phyloP scores from a whole-genome alignment of 1,140 invertebrate species.

The Drosophila tristis region DNA sequence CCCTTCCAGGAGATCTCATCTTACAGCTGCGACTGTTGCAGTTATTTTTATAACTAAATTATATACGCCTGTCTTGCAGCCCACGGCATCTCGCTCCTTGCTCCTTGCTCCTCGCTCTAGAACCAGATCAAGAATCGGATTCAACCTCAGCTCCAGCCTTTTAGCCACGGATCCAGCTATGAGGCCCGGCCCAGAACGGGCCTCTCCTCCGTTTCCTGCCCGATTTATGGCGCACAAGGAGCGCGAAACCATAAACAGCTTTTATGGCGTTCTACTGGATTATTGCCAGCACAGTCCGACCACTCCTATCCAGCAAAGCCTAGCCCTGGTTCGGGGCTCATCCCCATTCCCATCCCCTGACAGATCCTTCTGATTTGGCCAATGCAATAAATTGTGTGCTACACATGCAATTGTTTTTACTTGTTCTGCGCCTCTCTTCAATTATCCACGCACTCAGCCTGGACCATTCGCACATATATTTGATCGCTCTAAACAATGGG shows the following conservation, averaged over 20 bases:
- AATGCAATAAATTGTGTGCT: constrained; percentile 65
- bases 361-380: constrained; percentile 68
- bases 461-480: constrained; percentile 35
- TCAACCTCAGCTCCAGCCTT: constrained; percentile 8
- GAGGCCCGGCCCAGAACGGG: not conserved
- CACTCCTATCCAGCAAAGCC: constrained; percentile 1
- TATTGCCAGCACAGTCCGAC: constrained; percentile 48
- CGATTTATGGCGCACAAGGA: constrained; percentile 82
- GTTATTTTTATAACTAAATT: constrained; percentile 84
- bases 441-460: constrained; percentile 34
- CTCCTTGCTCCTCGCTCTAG: constrained; percentile 14
- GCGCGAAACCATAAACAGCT: constrained; percentile 84
- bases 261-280: constrained; percentile 83
- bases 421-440: constrained; percentile 35
- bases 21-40: constrained; percentile 62
- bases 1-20: constrained; percentile 71
- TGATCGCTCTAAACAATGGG: constrained; percentile 7
- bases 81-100: constrained; percentile 31
- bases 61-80: constrained; percentile 70
- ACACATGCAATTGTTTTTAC: constrained; percentile 71
- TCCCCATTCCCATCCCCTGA: constrained; percentile 10
- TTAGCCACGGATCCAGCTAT: not conserved
- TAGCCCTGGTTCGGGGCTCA: constrained; percentile 16
- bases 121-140: constrained; percentile 30
- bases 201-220: constrained; percentile 53